phyloP scores from a whole-genome alignment of 2,797 vertebrate species.

The Malurus splendens region DNA sequence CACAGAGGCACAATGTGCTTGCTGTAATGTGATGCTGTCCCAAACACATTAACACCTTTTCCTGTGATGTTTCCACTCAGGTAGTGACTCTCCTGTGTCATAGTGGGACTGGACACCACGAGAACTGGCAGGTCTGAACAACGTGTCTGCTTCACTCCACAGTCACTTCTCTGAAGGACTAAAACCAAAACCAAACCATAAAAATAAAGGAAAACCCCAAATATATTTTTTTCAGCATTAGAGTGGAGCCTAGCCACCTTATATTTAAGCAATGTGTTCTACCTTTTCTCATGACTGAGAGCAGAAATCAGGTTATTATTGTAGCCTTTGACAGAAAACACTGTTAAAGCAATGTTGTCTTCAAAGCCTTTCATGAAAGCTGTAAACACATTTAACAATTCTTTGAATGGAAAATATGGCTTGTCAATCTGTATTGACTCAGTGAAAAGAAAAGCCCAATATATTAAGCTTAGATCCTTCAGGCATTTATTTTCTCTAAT shows the following conservation, averaged over 20 bases:
- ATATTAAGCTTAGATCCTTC: background rate
- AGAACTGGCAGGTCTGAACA: background rate
- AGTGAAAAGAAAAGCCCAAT: constrained; percentile 12
- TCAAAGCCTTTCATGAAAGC: constrained; percentile 13
- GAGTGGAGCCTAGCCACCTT: too few relatives aligned
- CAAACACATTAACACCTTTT: background rate
- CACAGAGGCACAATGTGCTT: accelerated
- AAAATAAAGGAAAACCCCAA: background rate
- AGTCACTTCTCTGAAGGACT: background rate
- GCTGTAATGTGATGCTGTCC: accelerated
- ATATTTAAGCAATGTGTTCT: background rate
- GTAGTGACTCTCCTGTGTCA: background rate
- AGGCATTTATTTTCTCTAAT: constrained; percentile 30
- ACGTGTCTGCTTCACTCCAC: accelerated
- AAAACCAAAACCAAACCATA: background rate
- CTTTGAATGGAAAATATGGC: constrained; percentile 22
- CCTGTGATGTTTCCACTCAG: background rate
- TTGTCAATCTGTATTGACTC: constrained; percentile 42
- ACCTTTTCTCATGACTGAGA: background rate
- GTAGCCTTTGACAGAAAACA: constrained; percentile 18
- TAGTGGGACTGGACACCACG: accelerated
- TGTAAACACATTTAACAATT: constrained; percentile 5
- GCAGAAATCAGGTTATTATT: constrained; percentile 2
- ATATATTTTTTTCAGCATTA: background rate
- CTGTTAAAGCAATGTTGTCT: constrained; percentile 25